Percentiles rank a stretch among this genome's conserved stretches.
phyloP scores from a whole-genome alignment of 2,113 vertebrate species.

The Morone chrysops region DNA sequence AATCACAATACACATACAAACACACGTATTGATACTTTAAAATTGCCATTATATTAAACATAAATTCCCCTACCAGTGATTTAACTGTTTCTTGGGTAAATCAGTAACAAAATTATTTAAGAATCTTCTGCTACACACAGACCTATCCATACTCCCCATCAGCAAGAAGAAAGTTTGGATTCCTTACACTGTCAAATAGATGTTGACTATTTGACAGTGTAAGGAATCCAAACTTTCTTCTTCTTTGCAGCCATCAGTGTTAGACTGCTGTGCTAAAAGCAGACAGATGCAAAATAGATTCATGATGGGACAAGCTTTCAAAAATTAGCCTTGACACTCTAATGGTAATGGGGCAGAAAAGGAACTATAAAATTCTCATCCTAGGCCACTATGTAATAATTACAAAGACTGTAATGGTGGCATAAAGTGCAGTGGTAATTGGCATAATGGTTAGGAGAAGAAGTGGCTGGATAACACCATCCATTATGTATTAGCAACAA shows the following conservation, averaged over 20 bases:
- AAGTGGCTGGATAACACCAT: slow-evolving; percentile 47
- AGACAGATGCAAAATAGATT: slow-evolving; percentile 35
- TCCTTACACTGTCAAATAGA: too few species aligned
- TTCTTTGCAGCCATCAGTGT: slow-evolving; percentile 4
- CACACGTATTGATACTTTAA: not conserved
- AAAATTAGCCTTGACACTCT: slow-evolving; percentile 63
- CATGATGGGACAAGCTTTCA: slow-evolving; percentile 23
- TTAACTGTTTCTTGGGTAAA: not conserved
- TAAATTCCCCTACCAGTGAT: not conserved
- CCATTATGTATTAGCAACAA: slow-evolving; percentile 46
- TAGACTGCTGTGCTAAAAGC: slow-evolving; percentile 22
- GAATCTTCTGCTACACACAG: not conserved
- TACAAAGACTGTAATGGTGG: slow-evolving; percentile 59
- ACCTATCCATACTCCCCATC: not conserved
- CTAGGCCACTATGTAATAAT: slow-evolving; percentile 64
- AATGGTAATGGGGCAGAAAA: slow-evolving; percentile 49
- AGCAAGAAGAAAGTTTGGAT: too few species aligned
- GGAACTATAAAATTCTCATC: slow-evolving; percentile 59
- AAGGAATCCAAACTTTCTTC: not conserved
- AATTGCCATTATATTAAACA: not conserved
- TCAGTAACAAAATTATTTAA: not conserved
- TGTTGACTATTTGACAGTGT: too few species aligned
- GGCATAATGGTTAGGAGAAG: slow-evolving; percentile 49
- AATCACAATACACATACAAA: not conserved
- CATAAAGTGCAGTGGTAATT: slow-evolving; percentile 62